Percentiles rank a stretch among this genome's conserved stretches.
Evolutionary conservation across 92 coral and sea anemone species (phyloP).

Genomic region (Heliopora coerulea): DNA sequence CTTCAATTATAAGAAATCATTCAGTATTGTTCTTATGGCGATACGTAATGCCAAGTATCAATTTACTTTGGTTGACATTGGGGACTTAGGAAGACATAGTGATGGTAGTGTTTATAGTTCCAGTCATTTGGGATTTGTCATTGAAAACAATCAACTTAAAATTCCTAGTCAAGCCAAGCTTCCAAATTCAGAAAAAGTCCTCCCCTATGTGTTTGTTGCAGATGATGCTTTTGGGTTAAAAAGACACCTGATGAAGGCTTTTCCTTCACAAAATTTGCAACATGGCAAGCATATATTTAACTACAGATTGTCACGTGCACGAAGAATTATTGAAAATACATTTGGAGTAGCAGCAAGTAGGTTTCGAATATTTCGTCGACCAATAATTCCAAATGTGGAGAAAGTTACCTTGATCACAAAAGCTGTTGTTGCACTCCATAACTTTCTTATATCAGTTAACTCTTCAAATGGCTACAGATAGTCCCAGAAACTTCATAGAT

Average conservation of each 20-base stretch:
- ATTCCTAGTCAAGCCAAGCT: constrained; percentile 34
- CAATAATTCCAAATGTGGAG: constrained; percentile 35
- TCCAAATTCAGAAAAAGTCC: constrained; percentile 27
- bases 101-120: constrained; percentile 29
- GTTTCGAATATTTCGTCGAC: constrained; percentile 22
- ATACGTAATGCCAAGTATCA: constrained; percentile 13
- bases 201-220: constrained; percentile 40
- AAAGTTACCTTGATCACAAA: constrained; percentile 20
- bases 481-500: constrained; percentile 24
- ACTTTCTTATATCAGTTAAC: constrained; percentile 4
- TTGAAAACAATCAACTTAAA: constrained; percentile 34
- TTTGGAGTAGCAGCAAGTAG: constrained; percentile 45
- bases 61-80: constrained; percentile 15
- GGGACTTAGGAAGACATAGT: constrained; percentile 23
- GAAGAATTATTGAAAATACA: constrained; percentile 37
- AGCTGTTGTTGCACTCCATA: constrained; percentile 29
- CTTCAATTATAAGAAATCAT: background rate
- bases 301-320: constrained; percentile 40
- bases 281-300: constrained; percentile 33
- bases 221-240: constrained; percentile 41
- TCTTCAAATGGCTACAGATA: constrained; percentile 8
- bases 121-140: constrained; percentile 35
- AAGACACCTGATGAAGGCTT: constrained; percentile 28
- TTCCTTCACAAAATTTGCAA: constrained; percentile 32
- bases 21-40: constrained; percentile 25